Evolutionary conservation across 2,797 vertebrate species (phyloP).

Genomic region (Galagoides demidoff): DNA sequence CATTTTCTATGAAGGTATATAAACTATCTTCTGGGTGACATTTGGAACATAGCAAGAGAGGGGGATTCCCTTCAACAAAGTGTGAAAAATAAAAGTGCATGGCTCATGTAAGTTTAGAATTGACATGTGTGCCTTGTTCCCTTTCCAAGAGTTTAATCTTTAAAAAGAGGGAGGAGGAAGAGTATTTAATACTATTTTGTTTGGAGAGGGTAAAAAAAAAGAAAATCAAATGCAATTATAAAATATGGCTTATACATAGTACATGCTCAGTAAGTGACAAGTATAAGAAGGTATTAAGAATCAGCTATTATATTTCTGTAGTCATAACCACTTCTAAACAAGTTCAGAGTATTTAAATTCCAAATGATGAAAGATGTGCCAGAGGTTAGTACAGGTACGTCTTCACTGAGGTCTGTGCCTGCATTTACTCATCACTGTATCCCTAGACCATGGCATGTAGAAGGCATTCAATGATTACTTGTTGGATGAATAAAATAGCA

Average conservation of each 20-base stretch:
- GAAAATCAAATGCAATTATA: constrained; percentile 27
- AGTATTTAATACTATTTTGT: neutral
- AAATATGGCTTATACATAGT: neutral
- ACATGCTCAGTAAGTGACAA: neutral
- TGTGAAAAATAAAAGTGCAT: neutral
- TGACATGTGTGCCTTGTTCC: neutral
- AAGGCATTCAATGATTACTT: neutral
- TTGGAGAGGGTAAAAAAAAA: neutral
- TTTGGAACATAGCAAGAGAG: neutral
- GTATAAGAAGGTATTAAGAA: neutral
- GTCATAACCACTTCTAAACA: neutral
- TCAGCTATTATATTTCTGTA: neutral
- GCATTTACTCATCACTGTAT: neutral
- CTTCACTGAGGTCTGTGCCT: neutral
- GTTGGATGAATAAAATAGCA: neutral
- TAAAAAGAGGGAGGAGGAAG: too few relatives aligned
- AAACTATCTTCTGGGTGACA: neutral
- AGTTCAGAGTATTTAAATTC: neutral
- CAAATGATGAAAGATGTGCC: neutral
- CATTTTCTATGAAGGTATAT: neutral
- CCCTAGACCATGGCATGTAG: neutral
- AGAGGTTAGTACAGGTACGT: neutral
- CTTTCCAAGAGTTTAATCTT: neutral
- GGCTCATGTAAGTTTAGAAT: neutral
- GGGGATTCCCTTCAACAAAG: neutral